Percentiles rank a stretch among this genome's conserved stretches.
phyloP scores from a whole-genome alignment of 2,113 vertebrate genomes.

The Pogonocichla stellata region DNA sequence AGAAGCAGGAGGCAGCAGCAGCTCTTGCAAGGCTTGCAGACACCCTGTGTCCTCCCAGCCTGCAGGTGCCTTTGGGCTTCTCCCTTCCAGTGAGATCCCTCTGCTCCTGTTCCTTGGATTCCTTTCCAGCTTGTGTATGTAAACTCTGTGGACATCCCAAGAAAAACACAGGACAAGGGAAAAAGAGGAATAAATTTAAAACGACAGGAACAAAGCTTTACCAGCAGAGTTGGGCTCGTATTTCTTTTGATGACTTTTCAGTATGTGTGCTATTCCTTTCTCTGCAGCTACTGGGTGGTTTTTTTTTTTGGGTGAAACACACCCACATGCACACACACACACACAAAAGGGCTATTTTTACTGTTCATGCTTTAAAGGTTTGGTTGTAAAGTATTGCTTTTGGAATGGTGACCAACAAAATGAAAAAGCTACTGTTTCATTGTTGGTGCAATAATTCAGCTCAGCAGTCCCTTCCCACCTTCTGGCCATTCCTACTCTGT shows the following conservation, averaged over 20 bases:
- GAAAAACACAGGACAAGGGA: conserved; percentile 26
- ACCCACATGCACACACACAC: not conserved
- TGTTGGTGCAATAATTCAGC: conserved; percentile 4
- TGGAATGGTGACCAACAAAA: conserved; percentile 33
- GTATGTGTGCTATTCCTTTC: conserved; percentile 50
- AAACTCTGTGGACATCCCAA: conserved; percentile 35
- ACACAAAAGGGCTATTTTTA: conserved; percentile 22
- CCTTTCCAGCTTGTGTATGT: not conserved
- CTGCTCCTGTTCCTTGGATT: not conserved
- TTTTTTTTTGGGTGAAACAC: conserved; percentile 6
- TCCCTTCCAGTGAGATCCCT: not conserved
- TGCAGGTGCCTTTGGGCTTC: not conserved
- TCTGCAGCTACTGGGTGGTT: not conserved
- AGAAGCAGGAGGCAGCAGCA: not conserved
- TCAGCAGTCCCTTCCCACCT: not conserved
- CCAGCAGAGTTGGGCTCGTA: conserved; percentile 53
- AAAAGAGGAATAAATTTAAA: conserved; percentile 53
- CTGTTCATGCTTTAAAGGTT: conserved; percentile 21
- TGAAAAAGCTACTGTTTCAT: conserved; percentile 29
- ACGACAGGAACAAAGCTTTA: conserved; percentile 54
- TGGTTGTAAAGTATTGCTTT: conserved; percentile 34
- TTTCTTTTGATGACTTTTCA: conserved; percentile 70
- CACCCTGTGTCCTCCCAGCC: rapidly evolving
- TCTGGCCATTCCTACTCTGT: rapidly evolving
- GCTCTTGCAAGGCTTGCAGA: not conserved